A percentile compares a stretch with the other conserved stretches of the same genome.
Conservation (phyloP, 53 echinoderm and acorn worm species). For the Temnopleurus reevesii region DNA sequence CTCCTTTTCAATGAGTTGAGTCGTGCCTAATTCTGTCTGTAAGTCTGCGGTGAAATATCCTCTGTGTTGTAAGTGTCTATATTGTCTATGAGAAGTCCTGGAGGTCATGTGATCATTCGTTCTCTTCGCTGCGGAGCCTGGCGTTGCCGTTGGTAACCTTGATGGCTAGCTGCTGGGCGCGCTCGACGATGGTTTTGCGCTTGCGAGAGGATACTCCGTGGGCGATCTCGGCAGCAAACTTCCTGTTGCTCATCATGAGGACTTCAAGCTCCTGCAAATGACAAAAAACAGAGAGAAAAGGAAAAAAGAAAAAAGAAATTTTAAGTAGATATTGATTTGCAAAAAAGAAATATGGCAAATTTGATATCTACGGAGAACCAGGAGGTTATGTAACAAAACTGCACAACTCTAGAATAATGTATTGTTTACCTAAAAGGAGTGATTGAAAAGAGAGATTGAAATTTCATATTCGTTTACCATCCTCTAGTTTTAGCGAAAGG, state of each 20-base stretch:
- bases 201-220: constrained; percentile 93
- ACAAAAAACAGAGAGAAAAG: background rate
- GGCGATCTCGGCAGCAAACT: constrained; percentile 94
- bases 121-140: constrained; percentile 91
- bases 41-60: background rate
- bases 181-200: constrained; percentile 92
- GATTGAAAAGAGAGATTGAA: too few relatives aligned
- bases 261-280: constrained; percentile 85
- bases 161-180: constrained; percentile 95
- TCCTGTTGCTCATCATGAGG: constrained; percentile 98
- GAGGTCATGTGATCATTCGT: constrained; percentile 66
- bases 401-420: too few relatives aligned
- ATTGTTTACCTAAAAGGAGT: too few relatives aligned
- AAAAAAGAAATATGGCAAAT: too few relatives aligned
- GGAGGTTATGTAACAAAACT: too few relatives aligned
- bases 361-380: too few relatives aligned
- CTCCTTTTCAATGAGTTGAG: background rate
- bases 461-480: too few relatives aligned
- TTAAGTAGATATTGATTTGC: too few relatives aligned
- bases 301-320: too few relatives aligned
- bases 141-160: constrained; percentile 95
- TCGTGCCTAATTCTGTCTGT: background rate
- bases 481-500: too few relatives aligned
- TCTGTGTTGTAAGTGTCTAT: background rate
- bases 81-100: background rate